Percentiles rank a stretch among this genome's conserved stretches.
Conservation (phyloP, 2,113 vertebrate genomes). For the Heloderma charlesbogerti region DNA sequence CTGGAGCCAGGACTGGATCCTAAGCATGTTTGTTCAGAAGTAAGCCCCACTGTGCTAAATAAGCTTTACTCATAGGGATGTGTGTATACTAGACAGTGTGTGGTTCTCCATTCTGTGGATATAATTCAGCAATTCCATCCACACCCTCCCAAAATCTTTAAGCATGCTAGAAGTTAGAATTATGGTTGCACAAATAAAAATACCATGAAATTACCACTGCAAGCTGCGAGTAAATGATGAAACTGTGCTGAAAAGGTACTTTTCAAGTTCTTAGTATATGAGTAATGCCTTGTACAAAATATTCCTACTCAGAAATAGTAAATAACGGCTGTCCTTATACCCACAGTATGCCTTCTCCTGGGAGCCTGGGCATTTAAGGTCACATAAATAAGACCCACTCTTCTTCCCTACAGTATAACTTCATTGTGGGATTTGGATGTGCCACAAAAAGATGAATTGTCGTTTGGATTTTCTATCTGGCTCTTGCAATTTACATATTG, state of each 20-base stretch:
- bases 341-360: background rate
- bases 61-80: too few relatives aligned
- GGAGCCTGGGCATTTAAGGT: background rate
- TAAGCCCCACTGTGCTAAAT: too few relatives aligned
- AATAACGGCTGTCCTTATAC: background rate
- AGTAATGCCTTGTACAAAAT: background rate
- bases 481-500: constrained; percentile 5
- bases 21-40: too few relatives aligned
- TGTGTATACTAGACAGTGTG: background rate
- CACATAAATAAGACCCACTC: constrained; percentile 17
- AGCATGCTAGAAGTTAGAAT: background rate
- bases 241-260: background rate
- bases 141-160: background rate
- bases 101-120: accelerated
- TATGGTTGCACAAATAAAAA: background rate
- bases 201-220: background rate
- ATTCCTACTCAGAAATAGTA: background rate
- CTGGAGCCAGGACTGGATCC: too few relatives aligned
- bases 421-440: background rate
- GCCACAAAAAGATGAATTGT: background rate
- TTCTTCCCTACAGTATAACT: background rate
- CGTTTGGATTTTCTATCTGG: constrained; percentile 18
- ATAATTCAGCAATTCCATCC: background rate
- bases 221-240: background rate
- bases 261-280: background rate